Percentiles rank a stretch among this genome's conserved stretches.
These are phyloP conservation scores for Entosphenus tridentatus DNA, from an alignment of 2,113 vertebrate species.

Conservation along the genomic window DNA sequence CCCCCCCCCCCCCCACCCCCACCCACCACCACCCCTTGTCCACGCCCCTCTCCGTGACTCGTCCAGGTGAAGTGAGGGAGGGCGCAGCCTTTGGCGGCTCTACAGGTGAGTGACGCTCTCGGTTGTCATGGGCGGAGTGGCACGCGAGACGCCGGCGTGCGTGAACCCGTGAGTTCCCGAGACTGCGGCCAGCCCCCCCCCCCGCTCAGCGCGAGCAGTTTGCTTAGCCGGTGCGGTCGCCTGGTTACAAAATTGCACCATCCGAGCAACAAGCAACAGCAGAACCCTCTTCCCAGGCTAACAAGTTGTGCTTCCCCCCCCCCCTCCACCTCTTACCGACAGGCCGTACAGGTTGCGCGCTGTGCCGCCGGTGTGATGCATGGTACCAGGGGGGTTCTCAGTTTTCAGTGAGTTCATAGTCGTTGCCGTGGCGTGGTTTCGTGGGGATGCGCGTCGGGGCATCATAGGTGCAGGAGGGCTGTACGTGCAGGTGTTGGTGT, in stretches of 20 bases:
- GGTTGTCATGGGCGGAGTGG: slow-evolving; percentile 10
- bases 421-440: slow-evolving; percentile 24
- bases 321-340: not conserved
- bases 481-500: too few relatives aligned
- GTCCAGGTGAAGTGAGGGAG: slow-evolving; percentile 15
- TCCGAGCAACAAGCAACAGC: slow-evolving; percentile 22
- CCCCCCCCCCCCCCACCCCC: not conserved
- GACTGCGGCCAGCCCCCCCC: slow-evolving; percentile 18
- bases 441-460: not conserved
- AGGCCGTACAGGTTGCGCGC: too few relatives aligned
- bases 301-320: slow-evolving; percentile 24
- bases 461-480: too few relatives aligned
- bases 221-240: slow-evolving; percentile 20
- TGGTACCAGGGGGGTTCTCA: too few relatives aligned
- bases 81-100: slow-evolving; percentile 12
- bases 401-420: slow-evolving; percentile 15
- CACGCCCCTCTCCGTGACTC: slow-evolving; percentile 11
- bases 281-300: slow-evolving; percentile 23
- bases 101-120: slow-evolving; percentile 15
- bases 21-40: not conserved
- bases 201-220: slow-evolving; percentile 18
- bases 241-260: slow-evolving; percentile 22
- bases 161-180: slow-evolving; percentile 11
- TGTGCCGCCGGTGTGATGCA: too few relatives aligned
- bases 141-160: slow-evolving; percentile 24